Base-by-base conservation (phyloP, 2,113 vertebrate species). In the Halcyon malimbica region DNA sequence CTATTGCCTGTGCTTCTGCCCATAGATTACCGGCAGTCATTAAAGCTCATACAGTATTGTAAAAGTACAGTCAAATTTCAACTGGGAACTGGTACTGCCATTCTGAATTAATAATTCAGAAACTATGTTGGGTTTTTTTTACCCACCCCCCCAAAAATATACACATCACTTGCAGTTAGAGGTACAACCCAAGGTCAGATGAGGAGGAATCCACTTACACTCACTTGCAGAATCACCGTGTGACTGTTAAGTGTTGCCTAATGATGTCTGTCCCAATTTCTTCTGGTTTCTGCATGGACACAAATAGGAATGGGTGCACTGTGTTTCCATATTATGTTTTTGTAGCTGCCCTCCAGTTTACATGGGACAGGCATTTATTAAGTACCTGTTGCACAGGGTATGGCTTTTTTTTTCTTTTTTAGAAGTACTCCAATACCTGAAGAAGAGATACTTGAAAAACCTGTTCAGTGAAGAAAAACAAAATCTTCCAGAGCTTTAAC, bases 251-350 rank as follows among this genome's bases (percentile, higher is more conserved):
- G 6, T 39, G 7, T 82, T 67, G 16, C 17, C 10, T 64, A 5
- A 46, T 48, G 8, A 33, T 68, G 10, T 67, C 11, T 70, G 10
- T 75, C 29, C 5, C 9, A 9, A 15, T 56, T 46, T 87, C 2
- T 41, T 23, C 54, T 89, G 10, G 11, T 62, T 77, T 94, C 65
- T 59, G 2, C 33, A 8, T 31, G 18, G 41, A 41, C n/a, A 14
- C 13, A 21, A 60, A 29, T 46, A 11, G 17, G n/a, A 33, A 50
- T 3, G 1, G 15, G 3, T 48, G 35, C 16, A 6, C 35, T 93
- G 65, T 26, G 35, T 83, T 79, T 39, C 13, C 0, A 0, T 28
- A 2, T 23, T 39, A 9, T 4, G 0, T 68, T 70, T 84, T 56
- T 87, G 26, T 41, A 67, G 25, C 25, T 85, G 53, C 44, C 5